Evolutionary conservation across 2,113 vertebrate species (phyloP).

Genomic region (Pterophyllum scalare): DNA sequence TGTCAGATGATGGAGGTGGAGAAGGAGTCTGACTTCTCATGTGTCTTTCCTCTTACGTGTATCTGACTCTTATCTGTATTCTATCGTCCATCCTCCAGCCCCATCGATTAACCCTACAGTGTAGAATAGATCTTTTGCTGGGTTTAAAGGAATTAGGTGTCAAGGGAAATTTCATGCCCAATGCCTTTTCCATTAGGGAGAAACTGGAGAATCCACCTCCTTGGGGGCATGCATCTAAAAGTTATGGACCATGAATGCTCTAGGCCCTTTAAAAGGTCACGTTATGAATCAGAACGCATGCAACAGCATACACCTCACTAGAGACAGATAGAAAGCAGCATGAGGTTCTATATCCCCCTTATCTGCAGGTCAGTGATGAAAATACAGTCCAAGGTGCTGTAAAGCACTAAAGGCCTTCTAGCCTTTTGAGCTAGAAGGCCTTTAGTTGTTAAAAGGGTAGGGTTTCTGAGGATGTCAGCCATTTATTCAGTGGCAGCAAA

Average conservation of each 20-base stretch:
- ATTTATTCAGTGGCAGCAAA: slow-evolving; percentile 51
- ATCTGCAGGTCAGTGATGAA: slow-evolving; percentile 10
- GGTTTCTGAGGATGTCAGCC: slow-evolving; percentile 21
- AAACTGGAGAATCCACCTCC: slow-evolving; percentile 53
- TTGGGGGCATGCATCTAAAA: slow-evolving; percentile 22
- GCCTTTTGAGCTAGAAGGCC: background rate
- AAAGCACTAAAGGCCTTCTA: background rate
- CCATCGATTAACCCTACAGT: slow-evolving; percentile 61
- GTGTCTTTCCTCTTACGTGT: background rate
- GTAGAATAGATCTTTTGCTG: slow-evolving; percentile 46
- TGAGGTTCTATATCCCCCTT: background rate
- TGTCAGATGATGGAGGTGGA: background rate
- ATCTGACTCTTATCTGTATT: slow-evolving; percentile 54
- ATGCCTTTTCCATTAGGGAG: slow-evolving; percentile 72
- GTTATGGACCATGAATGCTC: slow-evolving; percentile 41
- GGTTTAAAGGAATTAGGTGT: slow-evolving; percentile 58
- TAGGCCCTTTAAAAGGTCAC: slow-evolving; percentile 27
- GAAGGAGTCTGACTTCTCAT: background rate
- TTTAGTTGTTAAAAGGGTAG: slow-evolving; percentile 10
- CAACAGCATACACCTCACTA: slow-evolving; percentile 6
- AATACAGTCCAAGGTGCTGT: background rate
- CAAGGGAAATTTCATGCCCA: slow-evolving; percentile 72
- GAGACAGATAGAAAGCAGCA: slow-evolving; percentile 9
- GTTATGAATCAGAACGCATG: slow-evolving; percentile 38
- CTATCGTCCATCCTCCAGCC: slow-evolving; percentile 9